These are phyloP conservation scores for Planococcus citri DNA, from an alignment of 1,140 invertebrate species.

Conservation along the genomic window DNA sequence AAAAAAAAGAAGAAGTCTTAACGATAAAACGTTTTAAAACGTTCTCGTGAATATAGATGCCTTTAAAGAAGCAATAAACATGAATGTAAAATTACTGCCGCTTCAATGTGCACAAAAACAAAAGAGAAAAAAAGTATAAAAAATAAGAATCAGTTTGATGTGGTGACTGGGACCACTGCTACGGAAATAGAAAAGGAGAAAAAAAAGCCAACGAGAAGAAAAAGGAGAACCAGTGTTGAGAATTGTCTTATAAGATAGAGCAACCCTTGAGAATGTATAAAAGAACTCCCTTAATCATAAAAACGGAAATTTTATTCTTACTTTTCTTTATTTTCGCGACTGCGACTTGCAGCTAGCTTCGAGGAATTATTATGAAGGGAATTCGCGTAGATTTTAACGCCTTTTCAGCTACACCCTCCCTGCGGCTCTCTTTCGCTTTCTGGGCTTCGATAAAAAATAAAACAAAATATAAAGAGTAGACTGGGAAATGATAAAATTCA, in stretches of 20 bases:
- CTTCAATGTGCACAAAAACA: slow-evolving; percentile 16
- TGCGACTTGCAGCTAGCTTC: background rate
- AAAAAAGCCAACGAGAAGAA: background rate
- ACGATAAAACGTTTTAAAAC: slow-evolving; percentile 19
- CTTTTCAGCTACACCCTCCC: too few species aligned
- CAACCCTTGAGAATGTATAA: slow-evolving; percentile 19
- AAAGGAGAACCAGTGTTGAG: background rate
- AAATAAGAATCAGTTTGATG: slow-evolving; percentile 19
- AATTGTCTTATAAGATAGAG: slow-evolving; percentile 10
- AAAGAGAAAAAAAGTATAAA: slow-evolving; percentile 1
- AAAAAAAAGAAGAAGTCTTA: background rate
- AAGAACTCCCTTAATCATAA: slow-evolving; percentile 19
- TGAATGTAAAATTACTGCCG: slow-evolving; percentile 19
- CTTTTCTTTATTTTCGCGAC: slow-evolving; percentile 19
- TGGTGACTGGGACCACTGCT: slow-evolving; percentile 19
- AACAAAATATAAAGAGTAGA: background rate
- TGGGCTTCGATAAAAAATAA: background rate
- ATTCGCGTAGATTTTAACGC: slow-evolving; percentile 8
- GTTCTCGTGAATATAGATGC: slow-evolving; percentile 18
- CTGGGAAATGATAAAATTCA: slow-evolving; percentile 3
- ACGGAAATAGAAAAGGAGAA: background rate
- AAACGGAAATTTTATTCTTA: slow-evolving; percentile 19
- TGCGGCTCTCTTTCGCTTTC: background rate
- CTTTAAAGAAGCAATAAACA: slow-evolving; percentile 20
- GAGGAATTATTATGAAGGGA: slow-evolving; percentile 18